These are phyloP conservation scores for Eospalax fontanierii DNA, from an alignment of 2,797 vertebrate genomes.

Conservation along the genomic window DNA sequence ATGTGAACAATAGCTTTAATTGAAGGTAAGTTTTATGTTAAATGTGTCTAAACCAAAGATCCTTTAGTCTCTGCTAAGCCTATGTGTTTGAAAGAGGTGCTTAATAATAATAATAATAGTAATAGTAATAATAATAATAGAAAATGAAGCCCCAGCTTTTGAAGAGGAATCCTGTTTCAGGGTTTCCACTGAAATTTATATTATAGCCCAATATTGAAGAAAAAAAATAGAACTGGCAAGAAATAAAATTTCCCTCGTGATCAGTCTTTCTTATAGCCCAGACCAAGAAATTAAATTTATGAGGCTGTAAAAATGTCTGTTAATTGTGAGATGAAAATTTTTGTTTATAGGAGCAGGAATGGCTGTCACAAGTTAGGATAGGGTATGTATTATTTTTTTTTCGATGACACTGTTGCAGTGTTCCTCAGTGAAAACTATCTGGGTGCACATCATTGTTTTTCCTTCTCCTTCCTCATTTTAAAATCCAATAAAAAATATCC, in stretches of 20 bases:
- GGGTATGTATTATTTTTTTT: background rate
- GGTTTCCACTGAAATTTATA: constrained; percentile 70
- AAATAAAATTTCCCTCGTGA: constrained; percentile 70
- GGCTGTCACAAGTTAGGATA: constrained; percentile 35
- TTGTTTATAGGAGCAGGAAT: constrained; percentile 27
- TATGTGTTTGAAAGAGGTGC: background rate
- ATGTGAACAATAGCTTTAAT: constrained; percentile 18
- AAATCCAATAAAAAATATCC: constrained; percentile 81
- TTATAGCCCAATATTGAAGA: constrained; percentile 42
- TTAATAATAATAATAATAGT: background rate
- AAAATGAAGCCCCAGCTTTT: constrained; percentile 63
- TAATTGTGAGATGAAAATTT: constrained; percentile 53
- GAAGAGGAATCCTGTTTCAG: constrained; percentile 59
- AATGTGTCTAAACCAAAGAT: constrained; percentile 64
- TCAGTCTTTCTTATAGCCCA: constrained; percentile 67
- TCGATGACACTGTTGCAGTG: background rate
- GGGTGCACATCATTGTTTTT: constrained; percentile 76
- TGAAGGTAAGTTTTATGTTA: constrained; percentile 51
- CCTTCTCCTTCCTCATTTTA: constrained; percentile 83
- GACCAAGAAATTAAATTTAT: constrained; percentile 70
- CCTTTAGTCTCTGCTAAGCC: constrained; percentile 15
- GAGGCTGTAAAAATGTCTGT: constrained; percentile 54
- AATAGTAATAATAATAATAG: constrained; percentile 46
- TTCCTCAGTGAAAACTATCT: constrained; percentile 69
- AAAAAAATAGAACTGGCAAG: constrained; percentile 53